phyloP scores from a whole-genome alignment of 2,888 invertebrate species.

The Anthrax anthrax region DNA sequence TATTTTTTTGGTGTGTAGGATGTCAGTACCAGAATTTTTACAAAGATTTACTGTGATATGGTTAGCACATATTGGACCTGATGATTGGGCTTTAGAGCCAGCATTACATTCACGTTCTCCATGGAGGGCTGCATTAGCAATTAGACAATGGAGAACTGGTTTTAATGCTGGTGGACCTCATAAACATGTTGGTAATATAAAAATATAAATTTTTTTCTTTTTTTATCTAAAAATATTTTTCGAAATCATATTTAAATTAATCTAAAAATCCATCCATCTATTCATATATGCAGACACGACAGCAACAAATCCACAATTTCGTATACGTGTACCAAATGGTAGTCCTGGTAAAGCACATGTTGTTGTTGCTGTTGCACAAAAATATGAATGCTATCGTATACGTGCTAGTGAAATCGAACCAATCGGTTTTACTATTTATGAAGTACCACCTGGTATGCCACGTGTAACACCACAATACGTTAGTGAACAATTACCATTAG shows the following conservation, averaged over 20 bases:
- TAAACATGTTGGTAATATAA: conserved; percentile 36
- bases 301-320: conserved; percentile 56
- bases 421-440: conserved; percentile 58
- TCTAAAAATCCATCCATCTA: background rate
- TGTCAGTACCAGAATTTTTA: conserved; percentile 17
- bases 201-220: background rate
- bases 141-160: conserved; percentile 50
- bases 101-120: conserved; percentile 50
- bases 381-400: conserved; percentile 38
- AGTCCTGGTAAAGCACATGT: conserved; percentile 50
- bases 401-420: conserved; percentile 38
- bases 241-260: background rate
- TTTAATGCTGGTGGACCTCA: conserved; percentile 60
- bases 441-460: conserved; percentile 47
- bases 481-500: conserved; percentile 35
- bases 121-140: conserved; percentile 54
- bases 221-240: background rate
- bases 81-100: conserved; percentile 50
- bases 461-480: conserved; percentile 46
- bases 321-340: conserved; percentile 49
- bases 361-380: conserved; percentile 55
- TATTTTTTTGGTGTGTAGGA: conserved; percentile 7
- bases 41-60: conserved; percentile 17
- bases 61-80: conserved; percentile 61
- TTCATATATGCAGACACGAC: conserved; percentile 41